These are phyloP conservation scores for Drosophila falleni DNA, from an alignment of 2,888 invertebrate species.

Conservation along the genomic window DNA sequence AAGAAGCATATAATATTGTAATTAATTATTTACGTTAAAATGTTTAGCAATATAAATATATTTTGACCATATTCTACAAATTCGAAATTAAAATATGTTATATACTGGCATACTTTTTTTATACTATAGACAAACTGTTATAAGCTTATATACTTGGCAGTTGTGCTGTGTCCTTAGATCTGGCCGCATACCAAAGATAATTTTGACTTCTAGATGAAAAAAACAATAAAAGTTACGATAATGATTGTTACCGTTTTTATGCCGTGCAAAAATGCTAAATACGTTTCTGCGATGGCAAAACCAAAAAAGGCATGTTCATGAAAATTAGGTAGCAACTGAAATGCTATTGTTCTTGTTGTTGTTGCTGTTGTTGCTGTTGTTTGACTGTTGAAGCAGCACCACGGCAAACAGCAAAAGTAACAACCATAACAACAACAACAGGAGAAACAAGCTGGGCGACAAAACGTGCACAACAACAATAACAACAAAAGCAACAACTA, in stretches of 20 bases:
- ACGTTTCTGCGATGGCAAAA: constrained; percentile 48
- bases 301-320: constrained; percentile 70
- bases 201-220: constrained; percentile 55
- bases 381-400: constrained; percentile 42
- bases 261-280: constrained; percentile 70
- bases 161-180: constrained; percentile 36
- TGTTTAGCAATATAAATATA: too few species aligned
- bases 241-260: constrained; percentile 69
- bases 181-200: constrained; percentile 39
- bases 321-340: constrained; percentile 57
- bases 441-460: constrained; percentile 64
- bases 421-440: constrained; percentile 26
- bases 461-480: constrained; percentile 66
- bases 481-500: constrained; percentile 26
- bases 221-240: constrained; percentile 64
- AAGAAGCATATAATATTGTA: too few species aligned
- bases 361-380: constrained; percentile 11
- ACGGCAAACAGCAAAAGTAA: constrained; percentile 19
- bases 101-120: neutral
- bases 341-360: constrained; percentile 15
- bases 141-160: neutral
- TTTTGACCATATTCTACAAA: too few species aligned
- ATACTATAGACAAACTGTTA: neutral
- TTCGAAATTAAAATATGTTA: too few species aligned
- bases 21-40: neutral